Percentiles rank a stretch among this genome's conserved stretches.
These are phyloP conservation scores for Myotis yumanensis DNA, from an alignment of 2,113 vertebrate genomes.

Conservation along the genomic window DNA sequence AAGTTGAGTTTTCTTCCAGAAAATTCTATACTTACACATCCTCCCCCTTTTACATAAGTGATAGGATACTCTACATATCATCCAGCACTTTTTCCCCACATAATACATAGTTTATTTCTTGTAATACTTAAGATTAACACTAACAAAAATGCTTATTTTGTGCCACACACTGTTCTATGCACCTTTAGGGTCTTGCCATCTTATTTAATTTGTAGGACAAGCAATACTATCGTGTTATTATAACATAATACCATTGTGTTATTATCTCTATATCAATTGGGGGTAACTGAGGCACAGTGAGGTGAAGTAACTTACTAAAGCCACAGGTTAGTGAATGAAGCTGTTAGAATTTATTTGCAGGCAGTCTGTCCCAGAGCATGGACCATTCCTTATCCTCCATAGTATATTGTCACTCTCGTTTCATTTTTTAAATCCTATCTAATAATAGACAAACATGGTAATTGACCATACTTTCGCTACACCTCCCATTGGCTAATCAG, in stretches of 20 bases:
- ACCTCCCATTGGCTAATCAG: no score
- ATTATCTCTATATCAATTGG: neutral
- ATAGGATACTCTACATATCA: neutral
- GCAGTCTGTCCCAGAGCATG: neutral
- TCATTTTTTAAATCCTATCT: neutral
- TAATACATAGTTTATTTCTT: neutral
- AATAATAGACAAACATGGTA: no score
- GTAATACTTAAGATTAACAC: neutral
- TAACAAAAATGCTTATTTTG: neutral
- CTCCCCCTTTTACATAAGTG: neutral
- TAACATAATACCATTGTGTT: neutral
- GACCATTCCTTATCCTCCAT: neutral
- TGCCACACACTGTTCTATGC: neutral
- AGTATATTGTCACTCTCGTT: no score
- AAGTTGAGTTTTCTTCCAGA: neutral
- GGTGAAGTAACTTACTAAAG: neutral
- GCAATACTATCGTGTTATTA: fast-evolving
- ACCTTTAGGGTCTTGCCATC: neutral
- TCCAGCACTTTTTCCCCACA: neutral
- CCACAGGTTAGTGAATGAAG: no score
- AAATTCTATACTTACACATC: neutral
- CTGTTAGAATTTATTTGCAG: neutral
- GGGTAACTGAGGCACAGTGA: neutral
- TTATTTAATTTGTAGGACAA: neutral
- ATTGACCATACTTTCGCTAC: no score